These are phyloP conservation scores for Trachythela sp. DNA, from an alignment of 64 coral and sea anemone species.

Conservation along the genomic window DNA sequence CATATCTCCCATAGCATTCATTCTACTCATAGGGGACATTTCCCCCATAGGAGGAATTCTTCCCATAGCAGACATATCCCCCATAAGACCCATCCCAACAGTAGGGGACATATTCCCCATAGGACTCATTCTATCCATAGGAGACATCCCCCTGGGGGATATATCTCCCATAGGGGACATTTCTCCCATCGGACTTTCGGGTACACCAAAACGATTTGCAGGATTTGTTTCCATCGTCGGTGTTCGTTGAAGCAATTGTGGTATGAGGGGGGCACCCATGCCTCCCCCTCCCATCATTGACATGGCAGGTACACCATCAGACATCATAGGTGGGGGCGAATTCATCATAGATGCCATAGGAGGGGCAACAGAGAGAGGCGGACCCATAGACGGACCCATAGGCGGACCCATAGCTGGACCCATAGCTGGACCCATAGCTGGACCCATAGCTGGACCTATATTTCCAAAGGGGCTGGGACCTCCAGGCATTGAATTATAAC, in stretches of 20 bases:
- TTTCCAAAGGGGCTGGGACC: neutral
- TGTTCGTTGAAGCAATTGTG: constrained; percentile 2
- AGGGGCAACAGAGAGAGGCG: neutral
- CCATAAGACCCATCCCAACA: neutral
- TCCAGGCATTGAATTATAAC: neutral
- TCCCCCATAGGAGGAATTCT: constrained; percentile 33
- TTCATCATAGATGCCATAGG: constrained; percentile 5
- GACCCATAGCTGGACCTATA: neutral
- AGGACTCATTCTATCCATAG: neutral
- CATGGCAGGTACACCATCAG: too few species aligned
- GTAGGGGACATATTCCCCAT: constrained; percentile 41
- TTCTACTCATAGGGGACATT: constrained; percentile 44
- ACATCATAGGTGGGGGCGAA: neutral
- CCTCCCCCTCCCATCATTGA: neutral
- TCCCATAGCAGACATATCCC: constrained; percentile 26
- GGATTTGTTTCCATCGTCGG: neutral
- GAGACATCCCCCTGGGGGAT: neutral
- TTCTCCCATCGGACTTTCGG: neutral
- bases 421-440: neutral
- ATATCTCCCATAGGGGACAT: neutral
- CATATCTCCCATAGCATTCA: constrained; percentile 9
- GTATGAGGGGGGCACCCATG: neutral
- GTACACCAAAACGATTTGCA: constrained; percentile 13
- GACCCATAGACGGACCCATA: neutral
- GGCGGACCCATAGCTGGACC: neutral